Evolutionary conservation across 1,140 invertebrate genomes (phyloP).

Genomic region (Anadara kagoshimensis): DNA sequence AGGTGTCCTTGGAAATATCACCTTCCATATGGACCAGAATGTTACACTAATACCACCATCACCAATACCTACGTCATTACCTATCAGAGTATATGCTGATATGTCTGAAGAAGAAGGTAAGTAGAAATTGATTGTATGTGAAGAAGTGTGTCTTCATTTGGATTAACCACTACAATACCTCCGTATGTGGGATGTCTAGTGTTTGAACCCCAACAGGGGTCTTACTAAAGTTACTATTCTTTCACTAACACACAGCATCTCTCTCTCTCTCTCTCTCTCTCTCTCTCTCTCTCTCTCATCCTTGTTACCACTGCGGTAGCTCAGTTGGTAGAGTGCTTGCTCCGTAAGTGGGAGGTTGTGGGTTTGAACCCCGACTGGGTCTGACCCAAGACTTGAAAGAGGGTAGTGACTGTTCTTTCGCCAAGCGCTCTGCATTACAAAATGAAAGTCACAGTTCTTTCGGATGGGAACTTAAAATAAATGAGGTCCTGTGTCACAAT

Average conservation of each 20-base stretch:
- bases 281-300: neutral
- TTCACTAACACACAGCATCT: neutral
- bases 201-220: neutral
- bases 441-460: too few species aligned
- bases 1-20: constrained; percentile 58
- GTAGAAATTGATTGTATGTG: neutral
- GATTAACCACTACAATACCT: neutral
- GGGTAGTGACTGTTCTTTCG: too few species aligned
- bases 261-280: neutral
- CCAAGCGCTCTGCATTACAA: too few species aligned
- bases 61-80: constrained; percentile 51
- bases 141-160: neutral
- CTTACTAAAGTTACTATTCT: neutral
- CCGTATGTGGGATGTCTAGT: neutral
- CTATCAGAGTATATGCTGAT: constrained; percentile 34
- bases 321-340: too few species aligned
- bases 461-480: too few species aligned
- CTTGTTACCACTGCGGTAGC: too few species aligned
- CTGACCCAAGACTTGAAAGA: too few species aligned
- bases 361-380: too few species aligned
- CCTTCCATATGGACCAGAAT: constrained; percentile 57
- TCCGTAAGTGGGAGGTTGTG: too few species aligned
- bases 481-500: too few species aligned
- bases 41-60: constrained; percentile 58
- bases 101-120: constrained; percentile 13